Evolutionary conservation across 2,113 vertebrate species (phyloP), one percentile per base, ranked within the genome.

Genomic region (Xiphophorus hellerii): DNA sequence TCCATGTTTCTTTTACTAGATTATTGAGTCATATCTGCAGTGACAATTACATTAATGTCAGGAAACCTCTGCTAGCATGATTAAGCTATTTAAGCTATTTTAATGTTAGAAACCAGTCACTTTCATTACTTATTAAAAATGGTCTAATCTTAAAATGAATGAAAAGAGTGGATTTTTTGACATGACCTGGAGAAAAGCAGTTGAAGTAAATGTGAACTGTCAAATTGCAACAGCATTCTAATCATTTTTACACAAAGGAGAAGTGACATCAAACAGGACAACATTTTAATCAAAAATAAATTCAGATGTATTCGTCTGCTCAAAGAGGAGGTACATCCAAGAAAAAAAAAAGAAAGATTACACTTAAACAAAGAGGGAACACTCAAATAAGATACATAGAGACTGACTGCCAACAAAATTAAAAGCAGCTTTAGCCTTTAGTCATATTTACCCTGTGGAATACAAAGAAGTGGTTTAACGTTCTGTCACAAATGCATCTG

Each of bases 401-500:
- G 74, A 78, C 65, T 81, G 77, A 83, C 79, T 78, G 76, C 68
- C 84, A 85, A 89, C 71, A 78, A 87, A 86, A 87, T 89, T 71
- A 89, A 87, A 90, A 78, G 80, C 83, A 85, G 80, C 74, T 77
- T 77, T 73, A 73, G 67, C 17, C 72, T 77, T 77, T 83, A 82
- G 84, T 84, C 81, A 39, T 65, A 39, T 51, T 81, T 81, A 66
- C 85, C 68, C 76, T 5, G 70, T 84, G 80, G 88, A 90, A 89
- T 85, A 83, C 81, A 84, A 85, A 85, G 85, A 84, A 78, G 39
- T 58, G 70, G 25, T 71, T 84, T 80, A 78, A 86, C 73, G 80
- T 85, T 81, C 81, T 83, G 86, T 90, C 87, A 87, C 69, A 88
- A 89, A 80, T 72, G 73, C 78, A 82, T 87, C 80, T 77, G 74